A percentile compares a stretch with the other conserved stretches of the same genome.
Conservation (phyloP, 2,113 vertebrate species). For the Xenotilapia longispinis region DNA sequence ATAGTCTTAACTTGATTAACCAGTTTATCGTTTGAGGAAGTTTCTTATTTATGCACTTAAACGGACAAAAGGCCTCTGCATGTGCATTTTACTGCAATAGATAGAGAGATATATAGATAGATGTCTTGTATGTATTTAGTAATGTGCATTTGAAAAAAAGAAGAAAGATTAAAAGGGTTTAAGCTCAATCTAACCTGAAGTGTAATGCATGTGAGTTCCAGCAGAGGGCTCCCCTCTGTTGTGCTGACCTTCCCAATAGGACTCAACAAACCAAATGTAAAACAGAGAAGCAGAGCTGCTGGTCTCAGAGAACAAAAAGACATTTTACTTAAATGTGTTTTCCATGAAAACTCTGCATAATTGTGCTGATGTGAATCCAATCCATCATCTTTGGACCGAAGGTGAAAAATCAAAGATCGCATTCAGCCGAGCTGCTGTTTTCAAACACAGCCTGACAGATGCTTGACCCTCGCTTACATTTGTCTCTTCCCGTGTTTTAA, state of each 20-base stretch:
- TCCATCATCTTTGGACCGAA: not conserved
- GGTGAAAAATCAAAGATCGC: not conserved
- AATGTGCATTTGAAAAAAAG: not conserved
- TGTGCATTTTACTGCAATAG: not conserved
- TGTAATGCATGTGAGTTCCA: constrained; percentile 29
- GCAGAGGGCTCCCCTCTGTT: constrained; percentile 43
- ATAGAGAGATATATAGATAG: rapidly evolving
- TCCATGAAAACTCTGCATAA: not conserved
- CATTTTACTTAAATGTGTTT: not conserved
- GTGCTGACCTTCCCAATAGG: not conserved
- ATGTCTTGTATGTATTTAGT: not conserved
- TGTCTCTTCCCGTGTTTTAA: not conserved
- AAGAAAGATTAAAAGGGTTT: not conserved
- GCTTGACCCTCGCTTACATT: not conserved
- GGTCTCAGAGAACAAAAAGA: not conserved
- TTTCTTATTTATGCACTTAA: not conserved
- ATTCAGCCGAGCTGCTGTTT: not conserved
- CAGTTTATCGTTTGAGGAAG: not conserved
- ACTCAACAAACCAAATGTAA: not conserved
- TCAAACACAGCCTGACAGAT: not conserved
- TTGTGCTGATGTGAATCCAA: not conserved
- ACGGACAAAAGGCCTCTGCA: not conserved
- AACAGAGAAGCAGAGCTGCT: not conserved
- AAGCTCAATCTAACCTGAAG: not conserved
- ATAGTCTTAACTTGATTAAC: not conserved